Percentiles rank a stretch among this genome's conserved stretches.
Conservation (phyloP, 2,888 invertebrate genomes). For the Lasioglossum leucozonium region DNA sequence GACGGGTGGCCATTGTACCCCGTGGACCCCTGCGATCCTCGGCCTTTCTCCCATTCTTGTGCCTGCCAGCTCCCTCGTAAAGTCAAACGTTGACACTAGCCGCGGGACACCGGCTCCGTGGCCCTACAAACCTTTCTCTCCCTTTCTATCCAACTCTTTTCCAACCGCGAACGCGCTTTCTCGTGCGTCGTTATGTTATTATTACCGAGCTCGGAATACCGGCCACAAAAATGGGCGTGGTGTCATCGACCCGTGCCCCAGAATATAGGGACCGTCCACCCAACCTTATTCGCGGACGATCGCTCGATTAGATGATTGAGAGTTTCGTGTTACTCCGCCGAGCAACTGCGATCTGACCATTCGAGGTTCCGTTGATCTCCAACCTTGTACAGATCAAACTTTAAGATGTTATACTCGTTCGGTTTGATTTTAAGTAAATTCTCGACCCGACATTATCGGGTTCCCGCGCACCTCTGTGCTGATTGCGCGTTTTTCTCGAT, state of each 20-base stretch:
- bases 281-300: not conserved
- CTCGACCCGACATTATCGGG: not conserved
- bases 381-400: not conserved
- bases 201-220: conserved; percentile 68
- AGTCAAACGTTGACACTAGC: conserved; percentile 84
- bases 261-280: conserved; percentile 1
- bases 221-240: conserved; percentile 69
- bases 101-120: conserved; percentile 76
- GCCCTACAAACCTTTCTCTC: conserved; percentile 50
- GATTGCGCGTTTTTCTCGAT: not conserved
- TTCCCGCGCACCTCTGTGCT: not conserved
- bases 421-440: too few relatives aligned
- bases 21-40: conserved; percentile 78
- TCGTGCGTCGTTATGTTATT: conserved; percentile 72
- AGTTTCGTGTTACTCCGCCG: not conserved
- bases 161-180: conserved; percentile 50
- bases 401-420: not conserved
- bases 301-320: not conserved
- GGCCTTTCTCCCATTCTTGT: conserved; percentile 76
- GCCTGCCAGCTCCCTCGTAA: conserved; percentile 82
- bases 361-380: not conserved
- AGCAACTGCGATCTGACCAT: not conserved
- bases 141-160: conserved; percentile 42
- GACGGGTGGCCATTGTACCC: conserved; percentile 83
- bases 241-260: conserved; percentile 49